These are phyloP conservation scores for Botrylloides violaceus DNA, from an alignment of 23 tunicate species.

Conservation along the genomic window DNA sequence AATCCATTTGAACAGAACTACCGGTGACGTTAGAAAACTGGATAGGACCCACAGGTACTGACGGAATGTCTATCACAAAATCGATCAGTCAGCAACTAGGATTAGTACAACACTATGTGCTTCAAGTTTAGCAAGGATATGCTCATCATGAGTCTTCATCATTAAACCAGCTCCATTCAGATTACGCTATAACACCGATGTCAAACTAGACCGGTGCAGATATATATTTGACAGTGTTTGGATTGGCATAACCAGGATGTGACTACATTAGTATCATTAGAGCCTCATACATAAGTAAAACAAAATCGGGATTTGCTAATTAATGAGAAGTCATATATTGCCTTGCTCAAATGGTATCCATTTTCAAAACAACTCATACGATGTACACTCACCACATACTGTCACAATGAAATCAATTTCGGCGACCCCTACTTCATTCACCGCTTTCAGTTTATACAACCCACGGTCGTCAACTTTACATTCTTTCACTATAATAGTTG, in stretches of 20 bases:
- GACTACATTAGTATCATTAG: no score
- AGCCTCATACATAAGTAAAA: no score
- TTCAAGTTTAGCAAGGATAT: neutral
- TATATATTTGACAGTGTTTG: no score
- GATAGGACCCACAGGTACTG: conserved; percentile 68
- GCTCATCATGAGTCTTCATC: neutral
- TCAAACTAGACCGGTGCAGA: no score
- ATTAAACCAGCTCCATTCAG: no score
- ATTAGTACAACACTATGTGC: neutral
- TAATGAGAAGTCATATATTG: no score
- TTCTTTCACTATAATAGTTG: neutral
- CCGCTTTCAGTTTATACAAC: conserved; percentile 44
- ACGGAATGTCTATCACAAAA: conserved; percentile 48
- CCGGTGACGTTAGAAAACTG: conserved; percentile 50
- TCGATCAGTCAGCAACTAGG: neutral
- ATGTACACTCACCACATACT: conserved; percentile 24
- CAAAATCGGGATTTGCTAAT: no score
- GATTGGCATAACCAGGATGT: no score
- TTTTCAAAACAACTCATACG: no score
- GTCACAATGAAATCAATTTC: conserved; percentile 42
- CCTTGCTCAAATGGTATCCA: no score
- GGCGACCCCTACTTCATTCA: conserved; percentile 44
- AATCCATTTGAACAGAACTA: conserved; percentile 40
- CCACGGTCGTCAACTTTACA: conserved; percentile 56
- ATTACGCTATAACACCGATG: no score